A percentile compares a stretch with the other conserved stretches of the same genome.
phyloP scores from a whole-genome alignment of 2,797 vertebrate genomes.

The Apogon talboti region DNA sequence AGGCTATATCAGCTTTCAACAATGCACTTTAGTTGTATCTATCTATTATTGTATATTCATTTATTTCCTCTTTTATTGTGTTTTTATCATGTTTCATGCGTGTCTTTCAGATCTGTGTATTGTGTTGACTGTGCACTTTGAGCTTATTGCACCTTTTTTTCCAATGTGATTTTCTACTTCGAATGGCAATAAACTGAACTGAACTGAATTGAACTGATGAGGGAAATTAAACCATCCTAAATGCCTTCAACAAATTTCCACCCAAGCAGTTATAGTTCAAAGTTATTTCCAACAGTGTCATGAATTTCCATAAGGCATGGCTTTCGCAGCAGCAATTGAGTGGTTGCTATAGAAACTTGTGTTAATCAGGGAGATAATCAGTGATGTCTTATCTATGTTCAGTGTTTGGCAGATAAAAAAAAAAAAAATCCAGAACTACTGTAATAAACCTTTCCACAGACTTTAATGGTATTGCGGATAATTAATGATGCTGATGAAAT shows the following conservation, averaged over 20 bases:
- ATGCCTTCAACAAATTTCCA: constrained; percentile 6
- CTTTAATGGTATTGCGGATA: constrained; percentile 42
- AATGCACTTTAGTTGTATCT: no score
- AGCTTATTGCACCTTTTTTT: no score
- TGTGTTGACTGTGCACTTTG: no score
- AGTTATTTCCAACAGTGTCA: constrained; percentile 6
- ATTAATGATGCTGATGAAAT: constrained; percentile 47
- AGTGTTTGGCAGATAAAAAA: constrained; percentile 8
- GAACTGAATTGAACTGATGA: no score
- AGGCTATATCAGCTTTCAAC: no score
- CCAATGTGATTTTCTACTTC: no score
- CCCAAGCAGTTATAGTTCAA: background rate
- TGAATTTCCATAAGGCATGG: constrained; percentile 6
- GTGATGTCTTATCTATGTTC: constrained; percentile 27
- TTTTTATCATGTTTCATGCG: no score
- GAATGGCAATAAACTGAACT: no score
- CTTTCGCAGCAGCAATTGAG: constrained; percentile 29
- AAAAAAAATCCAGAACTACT: constrained; percentile 15
- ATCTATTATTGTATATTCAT: no score
- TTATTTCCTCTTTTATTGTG: no score
- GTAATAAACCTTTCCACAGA: constrained; percentile 28
- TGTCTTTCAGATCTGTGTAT: no score
- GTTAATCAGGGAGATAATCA: constrained; percentile 45
- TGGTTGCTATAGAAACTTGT: constrained; percentile 35
- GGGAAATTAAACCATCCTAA: constrained; percentile 1